phyloP scores from a whole-genome alignment of 1,140 invertebrate species.

The Lerema accius region DNA sequence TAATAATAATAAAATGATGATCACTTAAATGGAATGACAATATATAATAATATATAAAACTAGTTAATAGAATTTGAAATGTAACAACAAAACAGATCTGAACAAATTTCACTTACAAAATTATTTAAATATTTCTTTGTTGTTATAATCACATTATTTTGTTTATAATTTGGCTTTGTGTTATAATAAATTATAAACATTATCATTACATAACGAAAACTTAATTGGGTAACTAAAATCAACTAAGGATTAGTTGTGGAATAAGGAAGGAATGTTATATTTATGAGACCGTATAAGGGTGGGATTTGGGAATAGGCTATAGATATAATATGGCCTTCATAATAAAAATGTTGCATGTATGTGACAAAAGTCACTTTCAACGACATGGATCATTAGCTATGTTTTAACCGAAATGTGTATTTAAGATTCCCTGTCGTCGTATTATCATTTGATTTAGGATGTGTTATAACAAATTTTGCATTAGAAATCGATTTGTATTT shows the following conservation, averaged over 20 bases:
- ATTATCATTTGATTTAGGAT: slow-evolving; percentile 49
- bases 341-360: slow-evolving; percentile 25
- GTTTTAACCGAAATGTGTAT: slow-evolving; percentile 71
- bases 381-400: slow-evolving; percentile 47
- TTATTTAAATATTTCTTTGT: slow-evolving; percentile 51
- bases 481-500: slow-evolving; percentile 72
- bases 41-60: slow-evolving; percentile 59
- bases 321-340: slow-evolving; percentile 27
- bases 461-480: slow-evolving; percentile 71
- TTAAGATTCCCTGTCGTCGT: slow-evolving; percentile 62
- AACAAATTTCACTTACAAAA: slow-evolving; percentile 62
- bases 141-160: slow-evolving; percentile 64
- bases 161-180: slow-evolving; percentile 65
- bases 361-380: slow-evolving; percentile 21
- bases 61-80: slow-evolving; percentile 67
- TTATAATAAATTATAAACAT: slow-evolving; percentile 44
- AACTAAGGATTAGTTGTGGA: slow-evolving; percentile 50
- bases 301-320: slow-evolving; percentile 48
- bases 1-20: slow-evolving; percentile 4
- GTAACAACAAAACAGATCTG: slow-evolving; percentile 72
- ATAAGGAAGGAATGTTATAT: slow-evolving; percentile 66
- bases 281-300: slow-evolving; percentile 62
- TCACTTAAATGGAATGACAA: slow-evolving; percentile 60
- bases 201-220: slow-evolving; percentile 51
- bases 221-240: slow-evolving; percentile 64